Evolutionary conservation across 1,140 invertebrate genomes (phyloP), one percentile per base, ranked within the genome.

Genomic region (Drosophila micromelanica): DNA sequence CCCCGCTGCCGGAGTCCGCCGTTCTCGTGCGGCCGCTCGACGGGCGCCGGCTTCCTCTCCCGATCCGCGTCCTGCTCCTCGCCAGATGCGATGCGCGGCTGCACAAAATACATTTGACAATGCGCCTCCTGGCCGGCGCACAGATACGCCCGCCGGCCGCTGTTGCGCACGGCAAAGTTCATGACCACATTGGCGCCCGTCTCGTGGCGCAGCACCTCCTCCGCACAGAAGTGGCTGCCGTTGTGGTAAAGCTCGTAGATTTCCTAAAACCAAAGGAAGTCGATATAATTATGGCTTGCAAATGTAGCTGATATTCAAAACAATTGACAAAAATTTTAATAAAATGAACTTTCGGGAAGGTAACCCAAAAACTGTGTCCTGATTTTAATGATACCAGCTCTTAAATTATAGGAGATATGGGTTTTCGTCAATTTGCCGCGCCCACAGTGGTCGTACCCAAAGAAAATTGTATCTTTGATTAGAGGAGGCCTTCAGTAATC

Each of bases 81-180:
- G 0, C 8, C 32, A 0, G 93, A 93, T 48, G 94, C 93, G 72
- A 97, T 93, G 64, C 95, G 95, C 46, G 95, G 94, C 89, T 96
- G 96, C 0, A 98, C 95, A 91, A 95, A 95, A 90, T 98, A 98
- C 70, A 98, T 93, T 81, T 98, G 96, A 92, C 97, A 98, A 82
- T 97, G 96, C 56, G 96, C 97, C 93, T 98, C 97, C 93, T 98
- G 96, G 2, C 97, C 98, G 40, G 96, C 97, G 17, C 96, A 96
- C n/a, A 98, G 92, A 91, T 96, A 96, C 7, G 95, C 95, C 77
- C 95, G 94, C 76, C 95, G 95, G 0, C 93, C 94, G 92, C 95
- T 93, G 80, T 94, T 95, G 20, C 93, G 93, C 9, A 95, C 94
- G 7, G 96, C 94, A 91, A 96, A 97, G 82, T 98, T 98, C 98